Evolutionary conservation across 2,113 vertebrate genomes (phyloP), one percentile per base, ranked within the genome.

Genomic region (Zeus faber): DNA sequence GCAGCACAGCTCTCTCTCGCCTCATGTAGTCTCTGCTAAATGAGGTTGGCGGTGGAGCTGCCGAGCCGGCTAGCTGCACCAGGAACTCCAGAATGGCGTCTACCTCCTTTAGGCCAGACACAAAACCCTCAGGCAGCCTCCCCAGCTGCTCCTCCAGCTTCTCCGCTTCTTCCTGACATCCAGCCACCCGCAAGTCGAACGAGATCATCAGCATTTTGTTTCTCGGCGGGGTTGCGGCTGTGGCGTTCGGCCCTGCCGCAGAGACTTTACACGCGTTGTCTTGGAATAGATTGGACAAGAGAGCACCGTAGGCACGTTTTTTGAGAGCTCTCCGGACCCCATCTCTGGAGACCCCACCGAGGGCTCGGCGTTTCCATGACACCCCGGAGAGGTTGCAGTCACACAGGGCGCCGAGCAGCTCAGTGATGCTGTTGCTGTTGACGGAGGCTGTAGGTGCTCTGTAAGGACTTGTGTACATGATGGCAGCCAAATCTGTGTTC

Each of bases 131-230:
- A 3, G 81, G 80, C 57, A 99, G 77, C 16, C 37, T 77, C 18
- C 82, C 91, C 52, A 98, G 83, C 0, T 93, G 92, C 20, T 86
- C 88, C 79, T 99, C 97, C 79, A 99, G 55, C 18, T 88, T 87
- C 26, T 97, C 94, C 0, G 97, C 96, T 3, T 97, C 93, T 22
- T 90, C 87, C 6, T 79, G 71, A n/a, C 90, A 84, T 16, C 93
- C 93, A 0, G 89, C 89, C 29, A 97, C 91, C 0, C 97, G 87
- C 59, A 99, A 49, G 76, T 97, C 92, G 57, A 99, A 99, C 49
- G 93, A 95, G 64, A 97, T 70, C 96, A 99, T 95, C 61, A 99
- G 80, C 54, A 98, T 74, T 83, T 89, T 95, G 85, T 95, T 99
- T 51, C 90, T 93, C 49, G 93, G 84, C 0, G 97, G 94, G 0